Conservation (phyloP, 2,888 invertebrate genomes). For the Rhagonycha fulva region DNA sequence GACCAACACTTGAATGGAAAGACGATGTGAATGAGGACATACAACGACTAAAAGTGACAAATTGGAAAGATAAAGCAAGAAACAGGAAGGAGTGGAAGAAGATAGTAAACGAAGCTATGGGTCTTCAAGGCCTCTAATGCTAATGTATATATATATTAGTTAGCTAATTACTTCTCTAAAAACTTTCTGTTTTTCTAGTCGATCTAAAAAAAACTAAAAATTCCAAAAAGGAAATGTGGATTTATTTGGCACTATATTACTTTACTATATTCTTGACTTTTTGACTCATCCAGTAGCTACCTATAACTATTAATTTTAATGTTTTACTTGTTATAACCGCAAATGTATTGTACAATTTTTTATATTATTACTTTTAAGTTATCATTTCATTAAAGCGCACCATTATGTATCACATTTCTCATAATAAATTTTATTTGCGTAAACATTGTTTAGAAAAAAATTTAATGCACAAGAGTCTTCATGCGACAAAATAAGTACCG, state of each 20-base stretch:
- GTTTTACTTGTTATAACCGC: neutral
- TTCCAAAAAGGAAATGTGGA: neutral
- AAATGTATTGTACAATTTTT: neutral
- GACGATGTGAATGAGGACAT: no score
- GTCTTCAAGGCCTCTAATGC: no score
- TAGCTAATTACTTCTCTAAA: neutral
- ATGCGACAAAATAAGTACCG: no score
- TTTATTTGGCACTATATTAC: neutral
- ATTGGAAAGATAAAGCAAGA: no score
- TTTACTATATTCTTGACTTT: neutral
- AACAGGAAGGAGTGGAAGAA: no score
- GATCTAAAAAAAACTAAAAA: neutral
- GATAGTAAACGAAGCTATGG: no score
- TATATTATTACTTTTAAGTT: neutral
- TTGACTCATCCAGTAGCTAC: neutral
- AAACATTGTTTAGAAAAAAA: no score
- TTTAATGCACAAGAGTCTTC: no score
- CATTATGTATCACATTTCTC: neutral
- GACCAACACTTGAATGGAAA: no score
- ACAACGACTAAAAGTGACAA: no score
- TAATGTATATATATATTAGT: no score
- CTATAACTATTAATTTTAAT: neutral
- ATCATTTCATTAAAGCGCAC: neutral
- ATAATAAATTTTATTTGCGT: neutral
- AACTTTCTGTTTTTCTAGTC: neutral